These are phyloP conservation scores for Myxocyprinus asiaticus DNA, from an alignment of 2,113 vertebrate species.

Conservation along the genomic window DNA sequence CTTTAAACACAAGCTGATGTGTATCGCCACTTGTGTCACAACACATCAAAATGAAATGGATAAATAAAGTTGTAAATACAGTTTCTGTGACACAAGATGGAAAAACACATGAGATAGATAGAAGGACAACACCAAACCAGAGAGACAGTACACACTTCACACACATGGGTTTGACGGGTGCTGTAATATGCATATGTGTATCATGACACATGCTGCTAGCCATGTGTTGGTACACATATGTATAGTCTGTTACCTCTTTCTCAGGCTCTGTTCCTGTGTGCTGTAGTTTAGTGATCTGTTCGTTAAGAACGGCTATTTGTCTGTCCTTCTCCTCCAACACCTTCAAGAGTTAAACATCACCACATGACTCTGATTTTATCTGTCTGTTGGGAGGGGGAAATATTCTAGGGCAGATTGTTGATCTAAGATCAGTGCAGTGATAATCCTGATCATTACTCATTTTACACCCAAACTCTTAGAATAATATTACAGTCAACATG, in stretches of 20 bases:
- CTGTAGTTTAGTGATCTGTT: constrained; percentile 85
- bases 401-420: constrained; percentile 23
- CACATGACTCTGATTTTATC: constrained; percentile 72
- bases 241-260: constrained; percentile 83
- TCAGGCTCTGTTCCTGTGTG: constrained; percentile 80
- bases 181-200: constrained; percentile 62
- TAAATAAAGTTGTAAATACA: neutral
- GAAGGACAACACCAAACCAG: neutral
- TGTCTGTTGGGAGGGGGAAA: too few species aligned
- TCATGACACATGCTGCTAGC: neutral
- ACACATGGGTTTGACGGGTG: constrained; percentile 43
- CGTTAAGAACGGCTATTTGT: constrained; percentile 85
- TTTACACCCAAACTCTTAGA: too few species aligned
- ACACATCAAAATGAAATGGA: neutral
- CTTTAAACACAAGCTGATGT: constrained; percentile 35
- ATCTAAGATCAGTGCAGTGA: neutral
- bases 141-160: neutral
- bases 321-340: constrained; percentile 88
- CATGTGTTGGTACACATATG: constrained; percentile 52
- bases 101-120: neutral
- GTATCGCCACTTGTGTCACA: neutral
- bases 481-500: too few species aligned
- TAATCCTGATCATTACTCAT: neutral
- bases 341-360: constrained; percentile 82
- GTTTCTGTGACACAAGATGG: neutral